Evolutionary conservation across 1,140 invertebrate genomes (phyloP).

Genomic region (Drosophila obscura): DNA sequence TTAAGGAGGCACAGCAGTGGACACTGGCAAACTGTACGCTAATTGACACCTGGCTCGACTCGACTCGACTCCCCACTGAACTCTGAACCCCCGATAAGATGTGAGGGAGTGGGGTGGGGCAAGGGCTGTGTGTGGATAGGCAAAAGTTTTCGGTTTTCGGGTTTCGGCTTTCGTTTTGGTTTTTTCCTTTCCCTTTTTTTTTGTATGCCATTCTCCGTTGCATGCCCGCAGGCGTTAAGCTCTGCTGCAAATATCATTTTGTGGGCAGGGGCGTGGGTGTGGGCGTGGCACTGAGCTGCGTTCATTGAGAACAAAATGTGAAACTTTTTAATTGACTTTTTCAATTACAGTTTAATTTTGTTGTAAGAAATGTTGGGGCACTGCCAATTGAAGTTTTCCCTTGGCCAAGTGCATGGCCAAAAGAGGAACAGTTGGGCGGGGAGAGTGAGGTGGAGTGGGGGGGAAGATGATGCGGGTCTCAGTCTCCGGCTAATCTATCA

Average conservation of each 20-base stretch:
- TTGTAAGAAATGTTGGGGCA: constrained; percentile 70
- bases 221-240: constrained; percentile 40
- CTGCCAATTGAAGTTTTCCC: constrained; percentile 75
- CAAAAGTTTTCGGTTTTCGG: constrained; percentile 36
- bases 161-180: constrained; percentile 19
- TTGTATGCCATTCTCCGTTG: constrained; percentile 2
- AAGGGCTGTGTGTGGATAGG: no score
- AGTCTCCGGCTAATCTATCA: constrained; percentile 67
- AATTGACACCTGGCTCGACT: constrained; percentile 56
- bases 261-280: background rate
- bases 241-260: constrained; percentile 42
- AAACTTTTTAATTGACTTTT: constrained; percentile 83
- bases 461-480: constrained; percentile 4
- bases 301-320: constrained; percentile 67
- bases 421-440: background rate
- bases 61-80: constrained; percentile 5
- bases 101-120: no score
- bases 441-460: background rate
- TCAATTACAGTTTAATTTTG: constrained; percentile 82
- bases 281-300: constrained; percentile 31
- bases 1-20: background rate
- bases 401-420: constrained; percentile 43
- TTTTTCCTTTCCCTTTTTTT: constrained; percentile 3
- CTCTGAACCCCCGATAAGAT: constrained; percentile 15
- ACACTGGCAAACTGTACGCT: constrained; percentile 36